Percentiles rank a stretch among this genome's conserved stretches.
Evolutionary conservation across 1,140 invertebrate genomes (phyloP).

Genomic region (Caenorhabditis remanei): DNA sequence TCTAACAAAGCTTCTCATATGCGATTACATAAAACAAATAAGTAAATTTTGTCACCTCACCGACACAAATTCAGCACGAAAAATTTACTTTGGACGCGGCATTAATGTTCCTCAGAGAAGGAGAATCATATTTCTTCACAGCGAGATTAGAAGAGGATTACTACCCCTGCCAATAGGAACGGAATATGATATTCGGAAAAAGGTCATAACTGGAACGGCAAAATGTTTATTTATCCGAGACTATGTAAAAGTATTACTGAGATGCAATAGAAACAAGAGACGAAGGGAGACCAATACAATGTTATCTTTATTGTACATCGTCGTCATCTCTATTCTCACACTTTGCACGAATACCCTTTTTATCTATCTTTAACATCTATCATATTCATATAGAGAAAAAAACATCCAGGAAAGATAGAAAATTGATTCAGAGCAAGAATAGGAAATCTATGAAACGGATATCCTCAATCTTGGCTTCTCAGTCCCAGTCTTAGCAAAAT

Average conservation of each 20-base stretch:
- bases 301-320: slow-evolving; percentile 47
- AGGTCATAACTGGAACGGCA: neutral
- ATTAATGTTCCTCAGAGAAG: neutral
- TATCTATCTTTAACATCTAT: neutral
- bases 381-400: neutral
- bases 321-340: neutral
- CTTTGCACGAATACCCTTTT: neutral
- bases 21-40: too few species aligned
- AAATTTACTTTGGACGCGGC: too few species aligned
- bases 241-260: slow-evolving; percentile 29
- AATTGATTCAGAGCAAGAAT: neutral
- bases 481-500: neutral
- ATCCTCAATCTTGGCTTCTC: slow-evolving; percentile 1
- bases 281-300: neutral
- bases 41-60: too few species aligned
- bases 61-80: too few species aligned
- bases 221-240: slow-evolving; percentile 46
- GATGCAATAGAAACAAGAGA: neutral
- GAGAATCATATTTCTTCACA: neutral
- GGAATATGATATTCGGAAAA: neutral
- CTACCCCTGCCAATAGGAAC: neutral
- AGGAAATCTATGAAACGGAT: neutral
- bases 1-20: too few species aligned
- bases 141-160: neutral
- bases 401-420: neutral